Conservation (phyloP, 2,888 invertebrate species). For the Yponomeuta sedellus region DNA sequence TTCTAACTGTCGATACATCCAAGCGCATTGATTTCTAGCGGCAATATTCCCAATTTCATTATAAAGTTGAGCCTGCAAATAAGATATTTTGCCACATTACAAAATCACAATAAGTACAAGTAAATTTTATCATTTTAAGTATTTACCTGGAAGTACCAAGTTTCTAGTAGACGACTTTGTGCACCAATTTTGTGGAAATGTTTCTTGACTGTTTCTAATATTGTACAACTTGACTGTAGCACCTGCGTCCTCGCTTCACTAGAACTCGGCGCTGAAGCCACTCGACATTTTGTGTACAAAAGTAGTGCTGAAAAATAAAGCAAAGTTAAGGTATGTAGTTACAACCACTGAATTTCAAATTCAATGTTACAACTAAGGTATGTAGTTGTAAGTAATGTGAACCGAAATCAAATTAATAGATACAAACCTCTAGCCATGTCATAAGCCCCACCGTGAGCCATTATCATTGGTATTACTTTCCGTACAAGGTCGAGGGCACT, state of each 20-base stretch:
- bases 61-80: slow-evolving; percentile 81
- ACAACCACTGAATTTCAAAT: too few species aligned
- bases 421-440: slow-evolving; percentile 84
- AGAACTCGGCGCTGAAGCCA: slow-evolving; percentile 77
- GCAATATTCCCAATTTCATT: slow-evolving; percentile 82
- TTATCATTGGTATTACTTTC: slow-evolving; percentile 81
- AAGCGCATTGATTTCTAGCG: slow-evolving; percentile 88
- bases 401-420: not conserved
- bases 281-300: slow-evolving; percentile 85
- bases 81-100: not conserved
- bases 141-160: slow-evolving; percentile 80
- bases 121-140: too few species aligned
- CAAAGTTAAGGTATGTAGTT: not conserved
- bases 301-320: slow-evolving; percentile 67
- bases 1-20: slow-evolving; percentile 86
- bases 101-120: not conserved
- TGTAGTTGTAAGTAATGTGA: not conserved
- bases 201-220: slow-evolving; percentile 80
- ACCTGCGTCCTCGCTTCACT: slow-evolving; percentile 67
- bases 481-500: slow-evolving; percentile 85
- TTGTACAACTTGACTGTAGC: slow-evolving; percentile 75
- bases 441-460: slow-evolving; percentile 88
- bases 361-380: too few species aligned
- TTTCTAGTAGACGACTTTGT: slow-evolving; percentile 83
- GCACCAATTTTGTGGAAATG: slow-evolving; percentile 86